phyloP scores from a whole-genome alignment of 2,888 invertebrate species.

The Agrochola lota region DNA sequence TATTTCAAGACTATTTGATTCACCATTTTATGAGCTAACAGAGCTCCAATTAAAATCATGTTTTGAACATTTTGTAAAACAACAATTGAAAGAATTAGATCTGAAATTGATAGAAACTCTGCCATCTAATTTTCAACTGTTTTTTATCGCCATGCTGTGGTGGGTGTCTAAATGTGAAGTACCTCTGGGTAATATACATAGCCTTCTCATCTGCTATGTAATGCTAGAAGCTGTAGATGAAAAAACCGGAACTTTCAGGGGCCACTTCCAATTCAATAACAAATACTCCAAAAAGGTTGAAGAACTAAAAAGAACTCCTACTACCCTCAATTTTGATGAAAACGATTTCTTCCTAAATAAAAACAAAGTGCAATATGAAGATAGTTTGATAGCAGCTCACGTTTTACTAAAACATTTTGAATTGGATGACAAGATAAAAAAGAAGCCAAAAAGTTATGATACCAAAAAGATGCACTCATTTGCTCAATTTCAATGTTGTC shows the following conservation, averaged over 20 bases:
- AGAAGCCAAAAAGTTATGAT: conserved; percentile 90
- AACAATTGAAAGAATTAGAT: conserved; percentile 81
- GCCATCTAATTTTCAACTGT: conserved; percentile 91
- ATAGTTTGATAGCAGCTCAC: conserved; percentile 91
- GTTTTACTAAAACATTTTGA: conserved; percentile 91
- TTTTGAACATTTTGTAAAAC: conserved; percentile 87
- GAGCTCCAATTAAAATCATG: conserved; percentile 77
- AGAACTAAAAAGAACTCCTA: conserved; percentile 72
- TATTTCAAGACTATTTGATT: conserved; percentile 72
- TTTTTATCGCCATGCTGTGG: conserved; percentile 90
- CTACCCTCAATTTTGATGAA: conserved; percentile 58
- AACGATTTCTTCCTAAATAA: conserved; percentile 84
- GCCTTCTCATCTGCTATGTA: conserved; percentile 90
- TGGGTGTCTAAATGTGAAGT: conserved; percentile 89
- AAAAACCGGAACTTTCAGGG: conserved; percentile 90
- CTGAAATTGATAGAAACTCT: conserved; percentile 81
- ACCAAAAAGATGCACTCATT: conserved; percentile 91
- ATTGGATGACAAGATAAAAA: conserved; percentile 88
- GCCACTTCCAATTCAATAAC: conserved; percentile 85
- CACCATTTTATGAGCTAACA: conserved; percentile 74
- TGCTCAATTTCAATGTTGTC: conserved; percentile 92
- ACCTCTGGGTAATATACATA: conserved; percentile 88
- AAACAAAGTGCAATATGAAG: conserved; percentile 88
- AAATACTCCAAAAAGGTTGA: conserved; percentile 83
- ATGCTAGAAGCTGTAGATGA: conserved; percentile 90